Evolutionary conservation across 1,140 invertebrate species (phyloP).

Genomic region (Leptestheria dahalacensis): DNA sequence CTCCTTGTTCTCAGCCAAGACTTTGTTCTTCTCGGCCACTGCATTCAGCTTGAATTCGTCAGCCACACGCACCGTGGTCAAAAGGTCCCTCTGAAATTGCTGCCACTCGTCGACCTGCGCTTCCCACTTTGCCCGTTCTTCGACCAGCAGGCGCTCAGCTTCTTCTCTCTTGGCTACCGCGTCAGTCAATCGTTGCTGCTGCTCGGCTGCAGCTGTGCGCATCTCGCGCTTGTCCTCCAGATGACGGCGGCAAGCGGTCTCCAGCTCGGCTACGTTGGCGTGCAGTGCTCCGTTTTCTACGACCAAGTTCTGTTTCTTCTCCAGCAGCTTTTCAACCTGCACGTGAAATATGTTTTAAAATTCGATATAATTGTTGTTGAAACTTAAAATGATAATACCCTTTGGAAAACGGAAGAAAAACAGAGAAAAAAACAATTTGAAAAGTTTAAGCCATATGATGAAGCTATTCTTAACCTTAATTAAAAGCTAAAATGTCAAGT

Average conservation of each 20-base stretch:
- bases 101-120: constrained; percentile 70
- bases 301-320: constrained; percentile 50
- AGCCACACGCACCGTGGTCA: constrained; percentile 82
- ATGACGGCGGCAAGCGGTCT: constrained; percentile 51
- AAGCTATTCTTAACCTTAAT: neutral
- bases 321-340: constrained; percentile 48
- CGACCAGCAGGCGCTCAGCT: constrained; percentile 39
- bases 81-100: constrained; percentile 79
- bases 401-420: too few relatives aligned
- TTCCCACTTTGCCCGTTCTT: constrained; percentile 39
- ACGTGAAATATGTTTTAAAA: too few relatives aligned
- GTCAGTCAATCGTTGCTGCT: constrained; percentile 47
- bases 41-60: constrained; percentile 87
- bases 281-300: constrained; percentile 54
- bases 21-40: constrained; percentile 60
- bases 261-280: constrained; percentile 53
- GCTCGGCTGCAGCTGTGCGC: constrained; percentile 44
- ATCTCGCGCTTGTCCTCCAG: constrained; percentile 59
- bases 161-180: constrained; percentile 35
- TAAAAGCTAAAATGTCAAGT: too few relatives aligned
- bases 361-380: too few relatives aligned
- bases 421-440: too few relatives aligned
- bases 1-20: constrained; percentile 63
- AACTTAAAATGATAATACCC: too few relatives aligned
- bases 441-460: too few relatives aligned